Base-by-base conservation (phyloP, 2,888 invertebrate genomes). In the Amaurobius ferox region DNA sequence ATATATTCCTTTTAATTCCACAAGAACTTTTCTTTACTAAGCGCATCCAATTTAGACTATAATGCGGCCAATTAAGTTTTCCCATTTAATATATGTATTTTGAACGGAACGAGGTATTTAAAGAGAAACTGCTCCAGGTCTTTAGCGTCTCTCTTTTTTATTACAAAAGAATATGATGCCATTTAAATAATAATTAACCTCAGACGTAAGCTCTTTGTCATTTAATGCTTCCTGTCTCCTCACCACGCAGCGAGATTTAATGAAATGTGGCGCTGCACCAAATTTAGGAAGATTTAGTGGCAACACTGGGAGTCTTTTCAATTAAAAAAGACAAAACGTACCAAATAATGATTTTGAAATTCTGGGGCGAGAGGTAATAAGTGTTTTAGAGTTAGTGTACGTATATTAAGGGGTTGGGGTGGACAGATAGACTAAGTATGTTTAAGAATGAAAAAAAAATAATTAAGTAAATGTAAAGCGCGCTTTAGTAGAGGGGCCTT, bases 101-200 rank as follows among this genome's bases (percentile, higher is more conserved):
- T 70, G 76, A 81, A 76, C 76, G 76, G 44, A 55, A 62, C 62
- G 66, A 44, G 67, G 67, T 68, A 74, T 62, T 81, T 74, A 74
- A 74, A 35, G n/a, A n/a, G n/a, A n/a, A n/a, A n/a, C n/a, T n/a
- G n/a, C n/a, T n/a, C n/a, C n/a, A n/a, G n/a, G 35, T 5, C 11
- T 35, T 11, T 7, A 35, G 5, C 11, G 6, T 11, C 35, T 35
- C 11, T 39, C 66, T 66, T n/a, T n/a, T 70, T 83, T 77, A 77
- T 83, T 76, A 68, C 76, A 76, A 77, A 76, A 83, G 71, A 71
- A 70, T 83, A 83, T 83, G 76, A 66, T 77, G 68, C 76, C 76
- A 83, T 83, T 83, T 83, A 83, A 83, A 83, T 83, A 83, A n/a
- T 83, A 83, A 83, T 83, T 83, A 83, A 77, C 83, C 62, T 2